Conservation (phyloP, 53 echinoderm and acorn worm species). For the Glandiceps talaboti region DNA sequence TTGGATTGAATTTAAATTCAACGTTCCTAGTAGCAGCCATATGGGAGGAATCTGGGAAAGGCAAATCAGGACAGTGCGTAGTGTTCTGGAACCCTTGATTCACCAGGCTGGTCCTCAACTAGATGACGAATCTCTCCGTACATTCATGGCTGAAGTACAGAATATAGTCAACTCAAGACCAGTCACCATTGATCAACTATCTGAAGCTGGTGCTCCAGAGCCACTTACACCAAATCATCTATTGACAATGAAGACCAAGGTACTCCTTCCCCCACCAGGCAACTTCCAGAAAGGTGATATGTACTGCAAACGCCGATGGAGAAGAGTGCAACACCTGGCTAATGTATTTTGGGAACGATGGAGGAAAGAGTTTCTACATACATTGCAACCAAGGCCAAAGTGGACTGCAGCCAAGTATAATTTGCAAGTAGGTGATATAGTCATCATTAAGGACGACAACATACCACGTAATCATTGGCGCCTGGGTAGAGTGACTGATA, state of each 20-base stretch:
- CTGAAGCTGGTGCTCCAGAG: not conserved
- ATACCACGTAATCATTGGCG: constrained; percentile 12
- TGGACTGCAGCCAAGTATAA: constrained; percentile 11
- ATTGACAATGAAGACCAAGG: constrained; percentile 29
- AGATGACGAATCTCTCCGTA: constrained; percentile 53
- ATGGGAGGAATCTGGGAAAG: constrained; percentile 52
- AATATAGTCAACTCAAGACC: constrained; percentile 47
- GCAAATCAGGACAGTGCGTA: constrained; percentile 39
- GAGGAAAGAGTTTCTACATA: constrained; percentile 12
- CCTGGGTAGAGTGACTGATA: constrained; percentile 5
- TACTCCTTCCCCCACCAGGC: constrained; percentile 36
- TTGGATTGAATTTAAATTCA: constrained; percentile 29
- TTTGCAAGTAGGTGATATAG: constrained; percentile 14
- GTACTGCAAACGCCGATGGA: constrained; percentile 12
- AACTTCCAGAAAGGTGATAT: constrained; percentile 18
- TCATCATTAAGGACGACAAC: constrained; percentile 17
- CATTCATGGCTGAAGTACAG: constrained; percentile 35
- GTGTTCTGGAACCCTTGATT: constrained; percentile 31
- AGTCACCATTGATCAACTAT: constrained; percentile 8
- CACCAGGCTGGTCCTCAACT: too few relatives aligned
- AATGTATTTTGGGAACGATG: constrained; percentile 13
- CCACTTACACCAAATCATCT: constrained; percentile 39
- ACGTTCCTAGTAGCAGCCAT: constrained; percentile 19
- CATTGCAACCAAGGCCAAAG: constrained; percentile 11
- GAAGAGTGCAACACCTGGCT: constrained; percentile 14